Base-by-base conservation (phyloP, 2,797 vertebrate species). In the Kryptopterus vitreolus region DNA sequence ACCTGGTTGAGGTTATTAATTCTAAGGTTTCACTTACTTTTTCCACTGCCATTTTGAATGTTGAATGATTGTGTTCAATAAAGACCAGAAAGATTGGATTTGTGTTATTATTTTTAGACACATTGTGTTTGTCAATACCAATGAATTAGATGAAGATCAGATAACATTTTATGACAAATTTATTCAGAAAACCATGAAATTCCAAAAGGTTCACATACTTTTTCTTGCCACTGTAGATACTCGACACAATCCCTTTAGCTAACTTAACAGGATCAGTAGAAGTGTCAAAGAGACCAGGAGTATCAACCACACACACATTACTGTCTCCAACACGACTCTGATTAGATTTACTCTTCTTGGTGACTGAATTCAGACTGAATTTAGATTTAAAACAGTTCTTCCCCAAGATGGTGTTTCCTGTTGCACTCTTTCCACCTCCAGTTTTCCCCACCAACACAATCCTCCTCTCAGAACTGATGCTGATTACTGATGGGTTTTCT, bases 351-450 rank as follows among this genome's bases (percentile, higher is more conserved):
- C 91, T 93, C 4, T 82, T 48, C 68, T 78, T 79, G 0, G 93
- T 94, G 85, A 94, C 90, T 0, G 94, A 94, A 72, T 86, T 84
- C 11, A 88, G 88, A 1, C 92, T 90, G 75, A 88, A 75, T 85
- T 87, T 82, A 0, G 94, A 93, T 78, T 86, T 82, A 77, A 94
- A 94, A 31, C 88, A 83, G 65, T 10, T 81, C 4, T 70, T 81
- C 77, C 92, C 92, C 87, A 94, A 74, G 82, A 95, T 93, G 76
- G 91, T 94, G 90, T 95, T 95, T 73, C 92, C 94, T 77, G 93
- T 92, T 0, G 93, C 90, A 13, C 94, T 94, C 82, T 95, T 95
- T 57, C 92, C 94, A 10, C 91, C 87, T 24, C 94, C 93, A 0
- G 92, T 94, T 76, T 88, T 92, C 65, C 94, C 94, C 4, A 94